Conservation (phyloP, 2,888 invertebrate genomes). For the Acrobasis consociella region DNA sequence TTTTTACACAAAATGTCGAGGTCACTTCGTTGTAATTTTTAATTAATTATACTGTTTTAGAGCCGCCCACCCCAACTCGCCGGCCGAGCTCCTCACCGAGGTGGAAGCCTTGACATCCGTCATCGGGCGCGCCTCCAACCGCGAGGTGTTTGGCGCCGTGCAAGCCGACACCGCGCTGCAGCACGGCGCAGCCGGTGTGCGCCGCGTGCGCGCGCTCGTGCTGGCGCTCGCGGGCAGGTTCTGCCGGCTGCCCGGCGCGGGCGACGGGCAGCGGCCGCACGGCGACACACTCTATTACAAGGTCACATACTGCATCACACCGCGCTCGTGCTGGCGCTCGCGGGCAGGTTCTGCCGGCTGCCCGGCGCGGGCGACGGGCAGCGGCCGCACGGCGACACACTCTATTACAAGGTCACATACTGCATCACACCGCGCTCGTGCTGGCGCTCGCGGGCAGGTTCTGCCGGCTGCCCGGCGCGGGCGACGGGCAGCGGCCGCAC, state of each 20-base stretch:
- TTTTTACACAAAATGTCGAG: too few species aligned
- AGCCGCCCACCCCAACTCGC: conserved; percentile 83
- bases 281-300: conserved; percentile 54
- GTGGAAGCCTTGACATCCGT: conserved; percentile 90
- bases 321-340: conserved; percentile 4
- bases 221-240: conserved; percentile 89
- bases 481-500: too few species aligned
- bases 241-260: conserved; percentile 57
- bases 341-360: not conserved
- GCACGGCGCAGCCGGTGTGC: conserved; percentile 81
- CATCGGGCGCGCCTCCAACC: conserved; percentile 86
- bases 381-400: too few species aligned
- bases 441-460: too few species aligned
- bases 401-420: too few species aligned
- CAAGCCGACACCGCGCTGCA: conserved; percentile 62
- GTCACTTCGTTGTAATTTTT: too few species aligned
- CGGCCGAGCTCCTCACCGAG: conserved; percentile 87
- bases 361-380: conserved; percentile 12
- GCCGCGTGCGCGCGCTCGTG: conserved; percentile 89
- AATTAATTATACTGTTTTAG: conserved; percentile 44
- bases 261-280: conserved; percentile 32
- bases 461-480: too few species aligned
- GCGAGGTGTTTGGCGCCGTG: conserved; percentile 60
- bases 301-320: conserved; percentile 40
- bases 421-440: too few species aligned